Conservation (phyloP, 2,113 vertebrate genomes). For the Seriola aureovittata region DNA sequence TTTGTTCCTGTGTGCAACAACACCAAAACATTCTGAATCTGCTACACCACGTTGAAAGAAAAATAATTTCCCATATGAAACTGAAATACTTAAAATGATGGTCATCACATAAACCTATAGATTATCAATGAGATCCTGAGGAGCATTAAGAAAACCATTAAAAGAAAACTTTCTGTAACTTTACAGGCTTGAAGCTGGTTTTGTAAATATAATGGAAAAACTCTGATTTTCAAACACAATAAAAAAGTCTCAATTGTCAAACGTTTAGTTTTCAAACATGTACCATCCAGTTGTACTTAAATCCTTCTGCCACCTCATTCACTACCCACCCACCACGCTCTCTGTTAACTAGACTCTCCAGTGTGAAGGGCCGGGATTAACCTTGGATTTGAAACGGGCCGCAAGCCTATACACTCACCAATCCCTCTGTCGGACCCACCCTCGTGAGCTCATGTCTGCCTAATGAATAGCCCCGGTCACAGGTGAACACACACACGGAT, state of each 20-base stretch:
- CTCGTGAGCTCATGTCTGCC: conserved; percentile 74
- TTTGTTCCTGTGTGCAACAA: too few species aligned
- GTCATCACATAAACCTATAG: not conserved
- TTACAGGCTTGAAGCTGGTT: not conserved
- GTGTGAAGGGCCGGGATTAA: conserved; percentile 83
- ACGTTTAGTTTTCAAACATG: conserved; percentile 16
- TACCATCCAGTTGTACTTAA: not conserved
- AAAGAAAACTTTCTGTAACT: not conserved
- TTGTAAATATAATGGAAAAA: not conserved
- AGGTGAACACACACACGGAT: conserved; percentile 71
- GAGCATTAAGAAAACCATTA: not conserved
- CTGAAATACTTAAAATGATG: not conserved
- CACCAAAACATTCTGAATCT: too few species aligned
- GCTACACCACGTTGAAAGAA: too few species aligned
- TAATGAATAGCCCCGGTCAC: conserved; percentile 66
- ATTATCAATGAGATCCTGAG: not conserved
- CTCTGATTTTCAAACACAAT: conserved; percentile 2
- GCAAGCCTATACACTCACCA: conserved; percentile 56
- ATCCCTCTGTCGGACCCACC: conserved; percentile 59
- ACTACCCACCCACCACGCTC: conserved; percentile 65
- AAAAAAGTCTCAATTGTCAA: not conserved
- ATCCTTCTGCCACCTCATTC: conserved; percentile 20
- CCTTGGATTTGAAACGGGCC: conserved; percentile 73
- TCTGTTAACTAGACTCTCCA: conserved; percentile 63
- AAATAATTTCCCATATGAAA: too few species aligned